These are phyloP conservation scores for Uria lomvia DNA, from an alignment of 2,113 vertebrate genomes.

Conservation along the genomic window DNA sequence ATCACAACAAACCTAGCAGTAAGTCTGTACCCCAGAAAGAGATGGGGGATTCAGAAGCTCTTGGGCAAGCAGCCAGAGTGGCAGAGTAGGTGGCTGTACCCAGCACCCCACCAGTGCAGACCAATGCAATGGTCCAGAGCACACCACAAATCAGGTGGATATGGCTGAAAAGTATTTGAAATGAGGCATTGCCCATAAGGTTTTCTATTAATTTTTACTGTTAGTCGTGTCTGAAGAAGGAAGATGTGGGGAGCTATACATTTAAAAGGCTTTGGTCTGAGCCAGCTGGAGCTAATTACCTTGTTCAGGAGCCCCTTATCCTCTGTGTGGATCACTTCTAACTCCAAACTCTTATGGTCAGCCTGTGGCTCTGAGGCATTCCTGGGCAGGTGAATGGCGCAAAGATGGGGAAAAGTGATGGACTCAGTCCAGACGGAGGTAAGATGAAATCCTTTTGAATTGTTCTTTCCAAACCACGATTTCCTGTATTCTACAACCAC, in stretches of 20 bases:
- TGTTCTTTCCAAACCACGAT: not conserved
- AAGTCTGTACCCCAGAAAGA: rapidly evolving
- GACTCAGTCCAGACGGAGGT: not conserved
- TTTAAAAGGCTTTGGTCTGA: not conserved
- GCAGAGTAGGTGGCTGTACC: not conserved
- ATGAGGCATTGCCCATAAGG: not conserved
- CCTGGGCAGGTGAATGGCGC: not conserved
- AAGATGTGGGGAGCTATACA: not conserved
- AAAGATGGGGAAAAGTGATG: rapidly evolving
- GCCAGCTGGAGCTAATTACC: not conserved
- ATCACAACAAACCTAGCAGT: not conserved
- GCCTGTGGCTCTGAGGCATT: not conserved
- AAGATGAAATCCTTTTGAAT: not conserved
- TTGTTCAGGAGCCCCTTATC: not conserved
- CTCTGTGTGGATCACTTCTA: not conserved
- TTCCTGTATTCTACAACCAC: not conserved
- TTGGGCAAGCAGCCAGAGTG: not conserved
- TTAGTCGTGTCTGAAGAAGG: not conserved
- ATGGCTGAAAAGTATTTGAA: not conserved
- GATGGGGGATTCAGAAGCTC: not conserved
- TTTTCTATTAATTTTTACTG: not conserved
- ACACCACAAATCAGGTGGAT: not conserved
- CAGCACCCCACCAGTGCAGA: not conserved
- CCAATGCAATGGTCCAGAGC: not conserved
- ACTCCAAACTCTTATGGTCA: rapidly evolving